These are phyloP conservation scores for Ornithoptera priamus DNA, from an alignment of 2,888 invertebrate species.

Conservation along the genomic window DNA sequence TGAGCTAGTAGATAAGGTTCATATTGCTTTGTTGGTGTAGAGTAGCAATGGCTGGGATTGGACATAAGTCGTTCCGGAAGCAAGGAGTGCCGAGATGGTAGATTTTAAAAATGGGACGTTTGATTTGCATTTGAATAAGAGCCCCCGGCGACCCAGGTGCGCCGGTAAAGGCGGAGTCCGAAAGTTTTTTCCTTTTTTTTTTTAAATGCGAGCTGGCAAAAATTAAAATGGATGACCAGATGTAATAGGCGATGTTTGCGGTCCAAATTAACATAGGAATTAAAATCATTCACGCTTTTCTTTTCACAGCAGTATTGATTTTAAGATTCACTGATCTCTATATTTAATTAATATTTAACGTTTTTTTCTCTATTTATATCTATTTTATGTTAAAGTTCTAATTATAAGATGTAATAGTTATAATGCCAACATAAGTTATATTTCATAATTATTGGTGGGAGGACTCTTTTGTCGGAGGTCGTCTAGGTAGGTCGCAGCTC, in stretches of 20 bases:
- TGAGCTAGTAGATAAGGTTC: constrained; percentile 33
- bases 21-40: constrained; percentile 39
- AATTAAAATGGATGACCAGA: constrained; percentile 65
- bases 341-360: not conserved
- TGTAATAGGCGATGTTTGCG: constrained; percentile 56
- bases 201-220: constrained; percentile 38
- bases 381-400: not conserved
- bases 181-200: constrained; percentile 56
- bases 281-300: constrained; percentile 31
- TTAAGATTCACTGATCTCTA: not conserved
- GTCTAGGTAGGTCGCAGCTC: too few species aligned
- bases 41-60: constrained; percentile 58
- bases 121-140: constrained; percentile 81
- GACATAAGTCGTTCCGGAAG: constrained; percentile 78
- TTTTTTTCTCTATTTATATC: not conserved
- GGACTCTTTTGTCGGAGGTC: too few species aligned
- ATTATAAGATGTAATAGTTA: not conserved
- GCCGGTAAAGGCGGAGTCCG: constrained; percentile 61
- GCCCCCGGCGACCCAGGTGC: constrained; percentile 79
- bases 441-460: too few species aligned
- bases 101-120: constrained; percentile 81
- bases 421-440: not conserved
- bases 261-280: constrained; percentile 53
- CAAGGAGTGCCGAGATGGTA: constrained; percentile 76
- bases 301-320: not conserved